These are phyloP conservation scores for Oryzias sinensis DNA, from an alignment of 2,797 vertebrate species.

Conservation along the genomic window DNA sequence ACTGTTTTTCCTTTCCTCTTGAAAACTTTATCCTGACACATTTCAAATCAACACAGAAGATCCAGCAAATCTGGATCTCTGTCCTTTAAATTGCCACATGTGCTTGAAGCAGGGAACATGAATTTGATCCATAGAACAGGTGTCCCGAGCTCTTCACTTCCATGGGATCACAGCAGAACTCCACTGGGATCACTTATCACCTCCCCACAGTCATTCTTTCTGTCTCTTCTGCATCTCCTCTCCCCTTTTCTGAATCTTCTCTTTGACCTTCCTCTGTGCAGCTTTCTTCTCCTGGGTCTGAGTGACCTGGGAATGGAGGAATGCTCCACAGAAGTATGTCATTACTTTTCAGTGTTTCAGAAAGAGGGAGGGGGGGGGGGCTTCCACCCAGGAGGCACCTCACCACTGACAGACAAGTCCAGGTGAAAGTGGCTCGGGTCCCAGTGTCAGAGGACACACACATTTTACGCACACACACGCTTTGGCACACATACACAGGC, in stretches of 20 bases:
- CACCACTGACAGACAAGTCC: conserved; percentile 70
- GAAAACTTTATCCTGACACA: conserved; percentile 8
- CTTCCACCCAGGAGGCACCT: conserved; percentile 37
- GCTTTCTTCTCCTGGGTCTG: conserved; percentile 40
- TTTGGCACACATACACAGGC: conserved; percentile 41
- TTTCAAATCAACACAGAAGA: conserved; percentile 5
- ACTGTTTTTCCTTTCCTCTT: conserved; percentile 3
- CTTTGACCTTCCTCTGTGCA: conserved; percentile 8
- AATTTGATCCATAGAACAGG: conserved; percentile 66
- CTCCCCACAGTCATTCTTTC: conserved; percentile 9
- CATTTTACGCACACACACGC: conserved; percentile 7
- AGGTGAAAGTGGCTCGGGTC: conserved; percentile 68
- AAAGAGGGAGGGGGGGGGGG: conserved; percentile 8
- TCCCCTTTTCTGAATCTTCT: conserved; percentile 15
- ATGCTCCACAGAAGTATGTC: conserved; percentile 52
- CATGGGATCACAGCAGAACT: conserved; percentile 35
- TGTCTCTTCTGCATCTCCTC: conserved; percentile 20
- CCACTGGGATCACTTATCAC: conserved; percentile 21
- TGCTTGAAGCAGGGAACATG: not conserved
- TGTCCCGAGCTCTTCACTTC: conserved; percentile 52
- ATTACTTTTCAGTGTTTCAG: conserved; percentile 48
- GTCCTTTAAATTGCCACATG: conserved; percentile 1
- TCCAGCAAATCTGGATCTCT: conserved; percentile 1
- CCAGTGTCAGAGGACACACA: conserved; percentile 54
- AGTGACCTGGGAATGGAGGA: conserved; percentile 58